Base-by-base conservation (phyloP, 2,797 vertebrate species). In the Danionella dracula region DNA sequence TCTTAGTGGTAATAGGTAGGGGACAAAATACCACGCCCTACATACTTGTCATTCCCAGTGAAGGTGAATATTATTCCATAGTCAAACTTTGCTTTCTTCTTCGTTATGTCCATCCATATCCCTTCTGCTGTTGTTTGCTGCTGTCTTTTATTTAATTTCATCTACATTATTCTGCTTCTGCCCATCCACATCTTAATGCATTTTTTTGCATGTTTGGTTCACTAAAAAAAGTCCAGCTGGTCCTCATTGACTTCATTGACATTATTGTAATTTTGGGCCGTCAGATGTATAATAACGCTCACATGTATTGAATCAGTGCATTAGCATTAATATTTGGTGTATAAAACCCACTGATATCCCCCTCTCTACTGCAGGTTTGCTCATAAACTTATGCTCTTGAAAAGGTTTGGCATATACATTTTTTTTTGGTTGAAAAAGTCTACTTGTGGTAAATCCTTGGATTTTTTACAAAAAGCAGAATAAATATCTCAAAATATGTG, bases 1-100 rank as follows among this genome's bases (percentile, higher is more conserved):
- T 90, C 89, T 94, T 94, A 96, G 93, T 93, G 93, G 90, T 93
- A 90, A 87, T 95, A 92, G 93, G 91, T 93, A 97, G 94, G 90
- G 91, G 92, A 90, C 89, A 94, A 90, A 94, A 90, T 90, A 96
- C 95, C 85, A 94, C 86, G 80, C 83, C 89, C 85, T 93, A 92
- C 89, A 94, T 89, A 63, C 90, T 95, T 93, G 91, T 88, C 92
- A 91, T 95, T 89, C 92, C 93, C 85, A 95, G 92, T 90, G 93
- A 95, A 96, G 93, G 93, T 97, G 95, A 96, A 93, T 94, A 93
- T 92, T 89, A 89, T 83, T 88, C 83, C 75, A 80, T 83, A 85
- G 85, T 81, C 87, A 85, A 81, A 86, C 66, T 82, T 79, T 86
- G 83, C 76, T 82, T 86, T 82, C 68, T 55, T 71, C 62, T 69